phyloP scores from a whole-genome alignment of 1,140 invertebrate genomes.

The Pantala flavescens region DNA sequence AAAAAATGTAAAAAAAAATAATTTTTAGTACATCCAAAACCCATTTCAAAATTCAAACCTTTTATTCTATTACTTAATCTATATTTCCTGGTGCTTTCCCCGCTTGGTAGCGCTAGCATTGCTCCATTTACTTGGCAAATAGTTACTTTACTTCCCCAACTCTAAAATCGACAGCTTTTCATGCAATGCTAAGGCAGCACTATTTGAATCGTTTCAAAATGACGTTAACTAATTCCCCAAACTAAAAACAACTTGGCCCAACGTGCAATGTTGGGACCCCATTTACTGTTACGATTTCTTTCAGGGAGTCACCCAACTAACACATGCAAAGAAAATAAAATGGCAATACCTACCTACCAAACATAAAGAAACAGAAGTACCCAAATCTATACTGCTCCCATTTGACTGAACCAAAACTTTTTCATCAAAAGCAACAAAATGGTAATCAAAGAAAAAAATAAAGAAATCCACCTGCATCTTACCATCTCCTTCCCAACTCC shows the following conservation, averaged over 20 bases:
- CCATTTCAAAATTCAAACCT: too few relatives aligned
- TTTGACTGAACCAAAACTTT: not conserved
- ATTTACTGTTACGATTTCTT: not conserved
- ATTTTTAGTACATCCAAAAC: too few relatives aligned
- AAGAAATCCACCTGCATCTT: not conserved
- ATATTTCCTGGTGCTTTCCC: too few relatives aligned
- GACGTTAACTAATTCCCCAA: not conserved
- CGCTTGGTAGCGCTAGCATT: too few relatives aligned
- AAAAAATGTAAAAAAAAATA: too few relatives aligned
- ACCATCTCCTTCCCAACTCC: not conserved
- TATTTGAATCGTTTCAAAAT: not conserved
- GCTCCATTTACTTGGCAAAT: too few relatives aligned
- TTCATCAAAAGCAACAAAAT: not conserved
- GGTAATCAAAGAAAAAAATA: conserved; percentile 3
- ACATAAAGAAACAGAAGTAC: not conserved
- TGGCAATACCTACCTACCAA: conserved; percentile 1
- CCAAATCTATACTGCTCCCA: not conserved
- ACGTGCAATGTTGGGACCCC: not conserved
- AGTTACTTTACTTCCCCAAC: not conserved
- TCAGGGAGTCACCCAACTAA: not conserved
- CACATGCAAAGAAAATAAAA: conserved; percentile 10
- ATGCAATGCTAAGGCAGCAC: not conserved
- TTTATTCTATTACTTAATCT: too few relatives aligned
- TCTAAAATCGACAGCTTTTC: not conserved
- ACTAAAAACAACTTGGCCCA: not conserved